Percentiles rank a stretch among this genome's conserved stretches.
These are phyloP conservation scores for Dendronephthya gigantea DNA, from an alignment of 64 coral and sea anemone genomes.

Conservation along the genomic window DNA sequence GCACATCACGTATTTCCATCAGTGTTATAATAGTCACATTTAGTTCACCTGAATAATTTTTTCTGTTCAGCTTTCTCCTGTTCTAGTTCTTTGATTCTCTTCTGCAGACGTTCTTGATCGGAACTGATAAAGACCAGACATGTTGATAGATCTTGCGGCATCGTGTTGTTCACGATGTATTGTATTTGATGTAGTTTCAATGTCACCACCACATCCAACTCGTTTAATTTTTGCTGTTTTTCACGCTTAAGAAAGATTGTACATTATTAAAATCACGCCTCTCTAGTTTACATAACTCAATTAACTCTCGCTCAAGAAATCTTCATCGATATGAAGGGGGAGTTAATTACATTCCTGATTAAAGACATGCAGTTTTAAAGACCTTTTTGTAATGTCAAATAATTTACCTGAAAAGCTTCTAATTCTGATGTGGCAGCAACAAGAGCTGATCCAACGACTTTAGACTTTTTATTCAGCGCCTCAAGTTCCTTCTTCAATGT, in stretches of 20 bases:
- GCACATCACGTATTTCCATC: too few relatives aligned
- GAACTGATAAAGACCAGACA: constrained; percentile 74
- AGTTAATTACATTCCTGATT: too few relatives aligned
- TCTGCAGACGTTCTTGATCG: constrained; percentile 53
- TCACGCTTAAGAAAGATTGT: constrained; percentile 46
- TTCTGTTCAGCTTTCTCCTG: constrained; percentile 93
- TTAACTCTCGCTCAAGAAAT: too few relatives aligned
- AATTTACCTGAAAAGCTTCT: constrained; percentile 91
- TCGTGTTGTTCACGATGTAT: constrained; percentile 58
- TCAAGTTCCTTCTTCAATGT: constrained; percentile 80
- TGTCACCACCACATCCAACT: constrained; percentile 88
- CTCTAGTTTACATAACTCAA: too few relatives aligned
- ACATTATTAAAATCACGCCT: background rate
- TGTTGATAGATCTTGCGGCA: constrained; percentile 65
- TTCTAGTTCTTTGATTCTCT: constrained; percentile 84
- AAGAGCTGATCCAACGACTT: constrained; percentile 71
- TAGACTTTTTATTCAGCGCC: constrained; percentile 79
- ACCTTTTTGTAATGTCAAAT: background rate
- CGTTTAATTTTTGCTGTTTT: constrained; percentile 97
- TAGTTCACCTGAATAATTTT: constrained; percentile 58
- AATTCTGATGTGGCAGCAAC: constrained; percentile 78
- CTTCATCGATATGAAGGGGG: too few relatives aligned
- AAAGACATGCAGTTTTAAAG: background rate
- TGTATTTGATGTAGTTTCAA: constrained; percentile 74
- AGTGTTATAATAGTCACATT: too few relatives aligned